These are phyloP conservation scores for Labeo catla DNA, from an alignment of 2,113 vertebrate genomes.

Conservation along the genomic window DNA sequence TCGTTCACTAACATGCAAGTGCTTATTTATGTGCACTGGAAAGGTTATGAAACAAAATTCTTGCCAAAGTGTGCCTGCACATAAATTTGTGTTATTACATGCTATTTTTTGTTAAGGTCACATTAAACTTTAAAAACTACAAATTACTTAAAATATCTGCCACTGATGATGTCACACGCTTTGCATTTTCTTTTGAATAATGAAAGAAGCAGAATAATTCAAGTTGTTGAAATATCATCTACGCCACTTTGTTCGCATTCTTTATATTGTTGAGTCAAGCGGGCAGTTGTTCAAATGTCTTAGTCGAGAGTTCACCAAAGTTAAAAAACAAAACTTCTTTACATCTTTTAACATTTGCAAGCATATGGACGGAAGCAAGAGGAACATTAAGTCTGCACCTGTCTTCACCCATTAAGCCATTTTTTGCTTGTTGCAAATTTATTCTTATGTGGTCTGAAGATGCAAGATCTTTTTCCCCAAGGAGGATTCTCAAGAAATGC, in stretches of 20 bases:
- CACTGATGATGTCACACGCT: too few species aligned
- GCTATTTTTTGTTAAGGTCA: not conserved
- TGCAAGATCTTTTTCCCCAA: not conserved
- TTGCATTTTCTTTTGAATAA: not conserved
- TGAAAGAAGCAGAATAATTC: not conserved
- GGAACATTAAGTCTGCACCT: not conserved
- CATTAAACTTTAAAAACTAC: not conserved
- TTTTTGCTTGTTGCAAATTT: not conserved
- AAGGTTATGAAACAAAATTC: not conserved
- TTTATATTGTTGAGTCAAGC: not conserved
- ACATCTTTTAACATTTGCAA: not conserved
- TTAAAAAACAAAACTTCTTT: not conserved
- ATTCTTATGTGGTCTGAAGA: not conserved
- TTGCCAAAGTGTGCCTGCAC: not conserved
- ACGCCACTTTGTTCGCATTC: not conserved
- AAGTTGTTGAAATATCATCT: not conserved
- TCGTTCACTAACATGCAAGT: not conserved
- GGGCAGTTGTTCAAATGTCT: not conserved
- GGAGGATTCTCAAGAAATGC: not conserved
- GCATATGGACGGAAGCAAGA: not conserved
- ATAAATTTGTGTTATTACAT: not conserved
- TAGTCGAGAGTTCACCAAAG: not conserved
- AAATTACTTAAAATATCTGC: not conserved
- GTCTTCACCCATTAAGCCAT: not conserved
- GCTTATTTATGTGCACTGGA: not conserved